Evolutionary conservation across 2,888 invertebrate species (phyloP).

Genomic region (Athripsodes cinereus): DNA sequence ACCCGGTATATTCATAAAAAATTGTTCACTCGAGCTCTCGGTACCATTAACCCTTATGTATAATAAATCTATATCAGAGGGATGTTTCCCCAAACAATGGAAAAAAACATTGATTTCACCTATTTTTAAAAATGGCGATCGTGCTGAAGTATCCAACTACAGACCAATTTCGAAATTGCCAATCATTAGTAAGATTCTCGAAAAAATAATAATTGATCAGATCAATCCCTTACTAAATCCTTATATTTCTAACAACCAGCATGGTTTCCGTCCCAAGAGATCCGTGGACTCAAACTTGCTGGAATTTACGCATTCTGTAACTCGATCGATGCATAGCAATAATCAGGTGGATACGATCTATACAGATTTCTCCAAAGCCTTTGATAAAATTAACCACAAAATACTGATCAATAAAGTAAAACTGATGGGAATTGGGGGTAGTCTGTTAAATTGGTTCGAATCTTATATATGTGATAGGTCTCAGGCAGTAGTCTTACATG

Average conservation of each 20-base stretch:
- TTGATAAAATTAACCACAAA: not conserved
- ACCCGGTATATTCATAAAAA: too few species aligned
- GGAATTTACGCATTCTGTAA: not conserved
- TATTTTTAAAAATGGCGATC: not conserved
- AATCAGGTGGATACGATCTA: not conserved
- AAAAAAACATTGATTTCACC: not conserved
- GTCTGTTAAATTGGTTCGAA: not conserved
- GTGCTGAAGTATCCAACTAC: not conserved
- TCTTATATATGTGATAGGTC: not conserved
- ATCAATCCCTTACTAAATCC: not conserved
- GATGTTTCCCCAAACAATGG: not conserved
- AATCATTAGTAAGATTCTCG: not conserved
- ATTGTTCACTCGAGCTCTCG: too few species aligned
- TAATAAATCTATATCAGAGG: not conserved
- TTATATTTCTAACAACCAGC: not conserved
- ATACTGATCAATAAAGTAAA: not conserved
- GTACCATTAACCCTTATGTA: too few species aligned
- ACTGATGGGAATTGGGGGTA: not conserved
- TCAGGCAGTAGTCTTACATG: not conserved
- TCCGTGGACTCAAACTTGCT: not conserved
- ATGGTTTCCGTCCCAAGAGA: not conserved
- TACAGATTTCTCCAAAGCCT: not conserved
- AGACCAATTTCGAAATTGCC: not conserved
- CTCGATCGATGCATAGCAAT: not conserved
- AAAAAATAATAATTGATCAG: not conserved